These are phyloP conservation scores for Chromobotia macracanthus DNA, from an alignment of 2,797 vertebrate species.

Conservation along the genomic window DNA sequence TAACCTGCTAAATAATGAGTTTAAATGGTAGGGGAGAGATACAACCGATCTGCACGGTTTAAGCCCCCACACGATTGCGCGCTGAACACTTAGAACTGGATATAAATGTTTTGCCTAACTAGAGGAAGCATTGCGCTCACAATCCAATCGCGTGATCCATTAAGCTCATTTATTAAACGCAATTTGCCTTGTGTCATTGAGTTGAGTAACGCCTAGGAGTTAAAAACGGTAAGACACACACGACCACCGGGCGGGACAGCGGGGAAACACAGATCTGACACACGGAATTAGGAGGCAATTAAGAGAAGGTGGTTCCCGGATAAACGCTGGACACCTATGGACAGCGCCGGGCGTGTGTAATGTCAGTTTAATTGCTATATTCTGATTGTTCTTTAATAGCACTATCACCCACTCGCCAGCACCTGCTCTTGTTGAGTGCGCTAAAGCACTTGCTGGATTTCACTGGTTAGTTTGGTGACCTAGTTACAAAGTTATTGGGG, in stretches of 20 bases:
- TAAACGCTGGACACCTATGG: conserved; percentile 61
- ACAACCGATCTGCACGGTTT: not conserved
- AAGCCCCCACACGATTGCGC: conserved; percentile 5
- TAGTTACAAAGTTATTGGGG: too few relatives aligned
- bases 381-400: conserved; percentile 48
- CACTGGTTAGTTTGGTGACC: conserved; percentile 6
- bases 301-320: conserved; percentile 71
- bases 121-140: conserved; percentile 87
- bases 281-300: conserved; percentile 75
- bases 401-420: conserved; percentile 34
- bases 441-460: not conserved
- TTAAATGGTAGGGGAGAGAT: conserved; percentile 18
- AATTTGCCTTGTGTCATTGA: conserved; percentile 91
- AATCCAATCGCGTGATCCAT: conserved; percentile 92
- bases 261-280: conserved; percentile 69
- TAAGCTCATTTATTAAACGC: conserved; percentile 96
- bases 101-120: conserved; percentile 93
- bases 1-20: conserved; percentile 40
- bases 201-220: conserved; percentile 85
- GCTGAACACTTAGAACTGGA: conserved; percentile 67
- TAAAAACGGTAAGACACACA: conserved; percentile 72
- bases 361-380: conserved; percentile 54
- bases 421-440: not conserved
- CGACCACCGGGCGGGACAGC: conserved; percentile 71
- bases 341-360: conserved; percentile 44